Base-by-base conservation (phyloP, 2,888 invertebrate species). In the Caenorhabditis sinica region DNA sequence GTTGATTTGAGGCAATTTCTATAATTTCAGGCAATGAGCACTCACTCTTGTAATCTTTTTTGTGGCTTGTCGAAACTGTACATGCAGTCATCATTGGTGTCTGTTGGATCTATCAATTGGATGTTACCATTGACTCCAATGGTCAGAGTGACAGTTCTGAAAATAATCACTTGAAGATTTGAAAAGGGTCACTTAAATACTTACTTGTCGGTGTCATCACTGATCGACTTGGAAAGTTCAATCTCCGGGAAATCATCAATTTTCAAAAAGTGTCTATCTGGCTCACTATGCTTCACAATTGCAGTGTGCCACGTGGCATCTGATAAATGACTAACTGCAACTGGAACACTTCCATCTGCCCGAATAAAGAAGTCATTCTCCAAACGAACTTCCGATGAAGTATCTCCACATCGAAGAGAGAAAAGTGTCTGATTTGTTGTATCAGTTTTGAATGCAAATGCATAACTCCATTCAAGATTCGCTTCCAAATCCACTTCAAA, bases 301-400 rank as follows among this genome's bases (percentile, higher is more conserved):
- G 75, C 84, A 25, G 88, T 85, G 25, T 88, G 88, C 88, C 88
- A 88, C 49, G 68, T 73, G 25, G 86, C 81, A 61, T 88, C 88
- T 15, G 87, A 82, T n/a, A 88, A 74, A 43, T 83, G 82, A 15
- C 85, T 79, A 13, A 87, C 40, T 20, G 82, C 51, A 8, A 86
- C 71, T 17, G 86, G 61, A 43, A 53, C 53, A 33, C 43, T 30
- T 0, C 66, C 72, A 51, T 85, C 86, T 11, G 77, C 65, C 8
- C 88, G 75, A 15, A 88, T 65, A 63, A 87, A 87, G 66, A 84
- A 88, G 43, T 81, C 85, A 61, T 85, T 87, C 36, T 87, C 87
- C 30, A 87, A 40, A 17, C 75, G 73, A 25, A 87, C 69, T 43
- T 80, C 76, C 17, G 73, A 63, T 33, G 60, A 15, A 0, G 69